These are phyloP conservation scores for Procambarus clarkii DNA, from an alignment of 1,140 invertebrate genomes.

Conservation along the genomic window DNA sequence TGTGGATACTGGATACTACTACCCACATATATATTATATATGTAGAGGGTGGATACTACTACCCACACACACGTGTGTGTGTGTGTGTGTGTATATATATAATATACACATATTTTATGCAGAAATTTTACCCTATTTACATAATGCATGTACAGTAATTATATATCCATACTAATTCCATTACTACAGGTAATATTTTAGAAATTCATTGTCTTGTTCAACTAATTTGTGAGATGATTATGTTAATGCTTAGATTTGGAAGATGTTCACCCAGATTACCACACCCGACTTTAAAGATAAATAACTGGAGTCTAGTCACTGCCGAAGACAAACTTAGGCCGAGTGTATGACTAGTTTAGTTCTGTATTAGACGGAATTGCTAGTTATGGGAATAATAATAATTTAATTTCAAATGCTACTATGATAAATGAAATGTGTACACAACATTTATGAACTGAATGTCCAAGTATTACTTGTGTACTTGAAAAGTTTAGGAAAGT, in stretches of 20 bases:
- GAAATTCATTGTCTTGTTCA: neutral
- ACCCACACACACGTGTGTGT: neutral
- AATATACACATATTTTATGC: neutral
- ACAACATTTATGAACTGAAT: slow-evolving; percentile 4
- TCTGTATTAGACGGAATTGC: slow-evolving; percentile 27
- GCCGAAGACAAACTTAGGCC: slow-evolving; percentile 51
- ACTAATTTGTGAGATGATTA: neutral
- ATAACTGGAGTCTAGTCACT: slow-evolving; percentile 51
- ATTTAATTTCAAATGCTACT: neutral
- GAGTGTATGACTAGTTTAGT: slow-evolving; percentile 44
- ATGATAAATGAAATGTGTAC: neutral
- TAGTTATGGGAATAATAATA: slow-evolving; percentile 1
- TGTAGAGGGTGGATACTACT: neutral
- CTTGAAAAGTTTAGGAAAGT: neutral
- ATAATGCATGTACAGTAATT: slow-evolving; percentile 32
- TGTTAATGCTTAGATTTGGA: slow-evolving; percentile 37
- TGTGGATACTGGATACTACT: neutral
- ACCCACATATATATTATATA: neutral
- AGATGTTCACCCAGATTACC: slow-evolving; percentile 32
- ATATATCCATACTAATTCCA: slow-evolving; percentile 29
- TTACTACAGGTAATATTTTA: slow-evolving; percentile 12
- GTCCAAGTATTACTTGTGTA: neutral
- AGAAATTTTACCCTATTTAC: neutral
- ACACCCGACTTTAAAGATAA: slow-evolving; percentile 38
- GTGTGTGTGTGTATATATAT: neutral